These are phyloP conservation scores for Bufo gargarizans DNA, from an alignment of 2,113 vertebrate species.

Conservation along the genomic window DNA sequence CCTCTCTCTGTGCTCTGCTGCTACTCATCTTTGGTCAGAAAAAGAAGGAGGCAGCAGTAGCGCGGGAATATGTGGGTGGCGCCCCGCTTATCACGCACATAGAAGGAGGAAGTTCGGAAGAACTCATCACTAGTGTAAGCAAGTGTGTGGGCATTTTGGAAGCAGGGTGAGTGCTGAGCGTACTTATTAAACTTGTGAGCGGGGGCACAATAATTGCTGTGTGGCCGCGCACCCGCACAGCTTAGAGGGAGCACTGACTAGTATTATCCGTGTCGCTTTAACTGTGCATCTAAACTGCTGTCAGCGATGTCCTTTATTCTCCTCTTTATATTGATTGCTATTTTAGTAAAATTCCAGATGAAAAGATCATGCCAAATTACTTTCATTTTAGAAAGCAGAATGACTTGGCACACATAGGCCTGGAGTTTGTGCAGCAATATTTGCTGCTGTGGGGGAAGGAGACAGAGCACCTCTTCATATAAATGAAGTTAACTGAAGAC, in stretches of 20 bases:
- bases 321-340: conserved; percentile 59
- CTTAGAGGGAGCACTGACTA: background rate
- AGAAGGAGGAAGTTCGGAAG: no score
- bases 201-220: no score
- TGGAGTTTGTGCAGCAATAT: conserved; percentile 61
- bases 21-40: no score
- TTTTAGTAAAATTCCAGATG: conserved; percentile 71
- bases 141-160: no score
- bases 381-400: conserved; percentile 65
- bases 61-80: no score
- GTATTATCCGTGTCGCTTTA: conserved; percentile 41
- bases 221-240: no score
- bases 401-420: conserved; percentile 66
- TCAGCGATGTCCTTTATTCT: conserved; percentile 53
- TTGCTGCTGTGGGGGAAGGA: conserved; percentile 48
- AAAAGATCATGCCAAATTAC: conserved; percentile 72
- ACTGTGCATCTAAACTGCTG: conserved; percentile 46
- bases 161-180: no score
- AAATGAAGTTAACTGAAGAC: conserved; percentile 68
- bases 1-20: no score
- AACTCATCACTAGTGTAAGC: no score
- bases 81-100: no score
- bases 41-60: no score
- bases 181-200: no score
- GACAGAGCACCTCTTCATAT: conserved; percentile 66